These are phyloP conservation scores for Lasioglossum leucozonium DNA, from an alignment of 2,888 invertebrate species.

Conservation along the genomic window DNA sequence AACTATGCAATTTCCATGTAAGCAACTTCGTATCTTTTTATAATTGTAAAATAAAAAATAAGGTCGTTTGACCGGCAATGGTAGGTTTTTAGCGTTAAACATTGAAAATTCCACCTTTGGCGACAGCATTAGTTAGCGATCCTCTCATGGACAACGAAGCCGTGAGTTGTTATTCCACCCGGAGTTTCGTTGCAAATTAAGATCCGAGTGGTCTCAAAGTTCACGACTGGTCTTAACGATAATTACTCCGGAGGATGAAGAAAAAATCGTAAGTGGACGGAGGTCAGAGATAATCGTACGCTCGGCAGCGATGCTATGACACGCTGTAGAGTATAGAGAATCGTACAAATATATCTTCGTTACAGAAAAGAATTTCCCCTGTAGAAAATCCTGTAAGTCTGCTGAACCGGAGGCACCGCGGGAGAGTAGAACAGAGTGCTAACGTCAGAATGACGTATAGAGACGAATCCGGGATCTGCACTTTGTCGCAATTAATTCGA, in stretches of 20 bases:
- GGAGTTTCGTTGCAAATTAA: neutral
- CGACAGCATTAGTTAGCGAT: neutral
- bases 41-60: too few species aligned
- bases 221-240: constrained; percentile 11
- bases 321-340: neutral
- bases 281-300: constrained; percentile 49
- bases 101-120: neutral
- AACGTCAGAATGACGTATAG: neutral
- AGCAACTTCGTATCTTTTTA: too few species aligned
- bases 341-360: neutral
- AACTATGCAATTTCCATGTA: too few species aligned
- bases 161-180: neutral
- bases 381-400: neutral
- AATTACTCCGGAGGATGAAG: neutral
- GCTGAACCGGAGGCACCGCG: neutral
- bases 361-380: neutral
- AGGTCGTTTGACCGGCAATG: too few species aligned
- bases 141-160: neutral
- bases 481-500: neutral
- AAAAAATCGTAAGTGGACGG: constrained; percentile 29
- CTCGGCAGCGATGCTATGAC: neutral
- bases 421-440: neutral
- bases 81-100: too few species aligned
- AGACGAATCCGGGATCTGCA: too few species aligned
- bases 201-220: constrained; percentile 9